A percentile compares a stretch with the other conserved stretches of the same genome.
These are phyloP conservation scores for Formicarius rufipectus DNA, from an alignment of 2,113 vertebrate genomes.

Conservation along the genomic window DNA sequence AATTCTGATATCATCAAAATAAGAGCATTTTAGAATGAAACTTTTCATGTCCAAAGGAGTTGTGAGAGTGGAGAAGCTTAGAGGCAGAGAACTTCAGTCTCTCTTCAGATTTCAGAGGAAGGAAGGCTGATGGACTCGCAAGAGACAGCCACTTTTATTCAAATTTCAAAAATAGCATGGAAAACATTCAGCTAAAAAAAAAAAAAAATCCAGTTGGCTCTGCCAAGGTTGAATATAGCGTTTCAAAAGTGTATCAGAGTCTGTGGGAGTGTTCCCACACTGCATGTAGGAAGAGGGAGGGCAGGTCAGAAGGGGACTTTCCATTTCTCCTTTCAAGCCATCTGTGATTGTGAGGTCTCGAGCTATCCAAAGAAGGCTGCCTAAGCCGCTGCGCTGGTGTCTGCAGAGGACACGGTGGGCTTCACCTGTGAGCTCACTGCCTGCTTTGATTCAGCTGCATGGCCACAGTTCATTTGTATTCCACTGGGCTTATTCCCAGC, in stretches of 20 bases:
- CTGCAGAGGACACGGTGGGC: rapidly evolving
- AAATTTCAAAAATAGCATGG: not conserved
- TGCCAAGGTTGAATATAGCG: not conserved
- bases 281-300: not conserved
- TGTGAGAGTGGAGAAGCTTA: not conserved
- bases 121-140: not conserved
- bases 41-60: not conserved
- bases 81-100: not conserved
- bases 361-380: rapidly evolving
- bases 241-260: not conserved
- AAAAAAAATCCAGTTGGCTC: not conserved
- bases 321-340: not conserved
- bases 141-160: not conserved
- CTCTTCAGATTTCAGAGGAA: not conserved
- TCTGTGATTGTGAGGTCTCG: not conserved
- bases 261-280: not conserved
- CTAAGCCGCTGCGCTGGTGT: rapidly evolving
- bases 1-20: not conserved
- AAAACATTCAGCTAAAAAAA: not conserved
- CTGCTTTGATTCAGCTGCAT: not conserved
- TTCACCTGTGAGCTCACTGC: rapidly evolving
- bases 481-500: not conserved
- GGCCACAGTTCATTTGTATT: not conserved
- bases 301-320: not conserved
- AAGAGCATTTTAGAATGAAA: not conserved